A percentile compares a stretch with the other conserved stretches of the same genome.
phyloP scores from a whole-genome alignment of 2,888 invertebrate genomes.

The Scrobipalpa atriplicella region DNA sequence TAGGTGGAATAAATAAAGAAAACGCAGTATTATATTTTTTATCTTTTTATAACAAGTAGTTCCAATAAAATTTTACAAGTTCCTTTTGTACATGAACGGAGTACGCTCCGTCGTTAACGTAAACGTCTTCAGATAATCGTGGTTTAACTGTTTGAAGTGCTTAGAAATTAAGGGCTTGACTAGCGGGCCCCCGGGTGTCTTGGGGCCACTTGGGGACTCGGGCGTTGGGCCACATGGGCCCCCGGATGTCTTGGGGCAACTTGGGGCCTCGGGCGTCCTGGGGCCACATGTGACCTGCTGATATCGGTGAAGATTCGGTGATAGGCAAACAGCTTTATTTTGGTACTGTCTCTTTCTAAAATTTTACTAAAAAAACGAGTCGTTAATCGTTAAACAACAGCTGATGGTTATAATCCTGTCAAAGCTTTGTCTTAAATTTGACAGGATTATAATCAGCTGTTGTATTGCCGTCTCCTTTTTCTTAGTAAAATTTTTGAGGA shows the following conservation, averaged over 20 bases:
- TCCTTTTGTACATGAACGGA: conserved; percentile 78
- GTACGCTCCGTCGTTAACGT: conserved; percentile 64
- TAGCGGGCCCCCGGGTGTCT: conserved; percentile 5
- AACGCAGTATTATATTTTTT: conserved; percentile 60
- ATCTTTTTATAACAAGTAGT: conserved; percentile 80
- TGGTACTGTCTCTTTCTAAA: no score
- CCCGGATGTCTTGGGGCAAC: neutral
- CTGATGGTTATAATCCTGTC: no score
- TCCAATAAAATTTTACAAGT: conserved; percentile 80
- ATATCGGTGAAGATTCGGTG: no score
- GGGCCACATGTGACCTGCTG: no score
- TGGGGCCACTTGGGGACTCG: neutral
- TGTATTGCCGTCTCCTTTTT: no score
- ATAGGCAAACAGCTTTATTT: no score
- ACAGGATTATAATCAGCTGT: no score
- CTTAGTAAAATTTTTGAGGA: no score
- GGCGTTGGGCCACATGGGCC: neutral
- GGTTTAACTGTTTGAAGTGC: conserved; percentile 59
- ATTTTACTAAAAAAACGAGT: no score
- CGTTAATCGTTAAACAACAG: no score
- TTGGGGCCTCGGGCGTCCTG: neutral
- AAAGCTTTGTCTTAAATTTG: no score
- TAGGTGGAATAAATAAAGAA: conserved; percentile 40
- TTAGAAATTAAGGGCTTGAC: conserved; percentile 42
- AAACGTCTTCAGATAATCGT: conserved; percentile 63